phyloP scores from a whole-genome alignment of 2,888 invertebrate species.

The Hylaea fasciaria region DNA sequence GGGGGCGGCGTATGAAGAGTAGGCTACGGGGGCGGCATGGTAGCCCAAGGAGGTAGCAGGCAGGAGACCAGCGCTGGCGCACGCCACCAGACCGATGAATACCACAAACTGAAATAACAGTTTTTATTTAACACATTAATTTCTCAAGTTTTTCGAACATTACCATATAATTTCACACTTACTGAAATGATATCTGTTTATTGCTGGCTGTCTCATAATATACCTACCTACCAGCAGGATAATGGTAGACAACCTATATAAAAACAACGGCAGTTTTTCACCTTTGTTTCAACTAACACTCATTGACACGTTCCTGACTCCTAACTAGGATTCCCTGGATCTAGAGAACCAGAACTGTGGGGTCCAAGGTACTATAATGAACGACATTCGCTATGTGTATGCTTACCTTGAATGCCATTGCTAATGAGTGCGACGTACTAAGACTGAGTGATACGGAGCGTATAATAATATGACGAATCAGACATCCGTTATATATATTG shows the following conservation, averaged over 20 bases:
- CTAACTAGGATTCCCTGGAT: too few species aligned
- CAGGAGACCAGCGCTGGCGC: slow-evolving; percentile 43
- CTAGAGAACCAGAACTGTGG: too few species aligned
- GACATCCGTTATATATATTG: slow-evolving; percentile 38
- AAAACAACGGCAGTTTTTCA: too few species aligned
- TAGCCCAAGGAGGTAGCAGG: slow-evolving; percentile 58
- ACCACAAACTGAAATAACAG: slow-evolving; percentile 43
- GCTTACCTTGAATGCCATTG: slow-evolving; percentile 44
- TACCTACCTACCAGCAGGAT: too few species aligned
- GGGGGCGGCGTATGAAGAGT: slow-evolving; percentile 53
- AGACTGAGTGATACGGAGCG: slow-evolving; percentile 28
- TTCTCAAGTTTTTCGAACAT: not conserved
- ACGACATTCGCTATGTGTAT: not conserved
- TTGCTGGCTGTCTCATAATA: too few species aligned
- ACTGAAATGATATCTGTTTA: too few species aligned
- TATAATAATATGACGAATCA: slow-evolving; percentile 30
- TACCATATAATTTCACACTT: not conserved
- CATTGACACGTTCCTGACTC: too few species aligned
- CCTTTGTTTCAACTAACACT: too few species aligned
- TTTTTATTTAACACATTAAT: not conserved
- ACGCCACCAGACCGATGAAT: slow-evolving; percentile 46
- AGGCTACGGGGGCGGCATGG: slow-evolving; percentile 56
- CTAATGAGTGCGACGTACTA: slow-evolving; percentile 30
- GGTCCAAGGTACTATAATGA: not conserved
- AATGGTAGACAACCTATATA: too few species aligned